Conservation (phyloP, 2,888 invertebrate species). For the Nesidiocoris tenuis region DNA sequence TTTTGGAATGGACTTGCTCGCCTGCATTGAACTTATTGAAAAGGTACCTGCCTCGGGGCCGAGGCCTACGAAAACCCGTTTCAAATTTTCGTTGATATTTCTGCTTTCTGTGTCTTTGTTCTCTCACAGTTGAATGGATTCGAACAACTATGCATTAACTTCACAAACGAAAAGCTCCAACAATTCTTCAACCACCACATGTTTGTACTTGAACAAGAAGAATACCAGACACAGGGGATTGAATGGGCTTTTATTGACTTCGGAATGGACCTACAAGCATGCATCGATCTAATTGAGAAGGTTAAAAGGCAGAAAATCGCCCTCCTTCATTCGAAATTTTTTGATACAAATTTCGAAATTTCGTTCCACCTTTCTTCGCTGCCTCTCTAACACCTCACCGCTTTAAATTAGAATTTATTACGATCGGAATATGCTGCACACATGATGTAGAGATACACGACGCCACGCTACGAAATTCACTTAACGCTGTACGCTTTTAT, state of each 20-base stretch:
- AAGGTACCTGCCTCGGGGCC: constrained; percentile 64
- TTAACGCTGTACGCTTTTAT: neutral
- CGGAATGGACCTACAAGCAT: constrained; percentile 88
- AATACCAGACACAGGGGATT: constrained; percentile 89
- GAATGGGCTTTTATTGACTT: constrained; percentile 93
- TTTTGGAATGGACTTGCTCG: constrained; percentile 94
- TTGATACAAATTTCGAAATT: neutral
- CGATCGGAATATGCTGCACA: neutral
- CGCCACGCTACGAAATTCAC: neutral
- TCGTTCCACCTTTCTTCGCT: neutral
- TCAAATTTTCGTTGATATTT: constrained; percentile 8
- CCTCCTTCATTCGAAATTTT: constrained; percentile 20
- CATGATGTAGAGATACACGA: neutral
- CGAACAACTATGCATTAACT: constrained; percentile 95
- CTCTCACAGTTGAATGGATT: constrained; percentile 78
- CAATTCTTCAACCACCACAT: constrained; percentile 96
- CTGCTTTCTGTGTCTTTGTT: constrained; percentile 29
- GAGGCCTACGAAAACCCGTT: constrained; percentile 11
- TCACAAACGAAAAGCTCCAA: constrained; percentile 92
- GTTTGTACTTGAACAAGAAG: constrained; percentile 94
- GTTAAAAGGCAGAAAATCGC: constrained; percentile 57
- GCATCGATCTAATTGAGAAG: constrained; percentile 90
- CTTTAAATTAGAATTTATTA: neutral
- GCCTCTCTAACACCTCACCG: neutral
- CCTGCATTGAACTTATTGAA: constrained; percentile 93